phyloP scores from a whole-genome alignment of 1,140 invertebrate genomes.

The Drosophila sulfurigaster region DNA sequence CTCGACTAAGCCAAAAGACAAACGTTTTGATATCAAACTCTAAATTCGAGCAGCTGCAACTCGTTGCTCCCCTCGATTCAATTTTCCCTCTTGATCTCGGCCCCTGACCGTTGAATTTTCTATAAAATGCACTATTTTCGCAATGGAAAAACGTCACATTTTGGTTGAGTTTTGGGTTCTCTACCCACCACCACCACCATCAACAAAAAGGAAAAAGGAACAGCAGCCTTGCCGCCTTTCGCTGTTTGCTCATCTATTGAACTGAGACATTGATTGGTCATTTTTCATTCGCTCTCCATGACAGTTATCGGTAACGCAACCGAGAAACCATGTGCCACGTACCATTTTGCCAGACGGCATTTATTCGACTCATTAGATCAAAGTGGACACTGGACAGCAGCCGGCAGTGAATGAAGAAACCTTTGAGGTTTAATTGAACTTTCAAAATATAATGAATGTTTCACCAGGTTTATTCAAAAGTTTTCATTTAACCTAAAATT shows the following conservation, averaged over 20 bases:
- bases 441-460: not conserved
- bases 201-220: not conserved
- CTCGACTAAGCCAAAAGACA: constrained; percentile 31
- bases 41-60: constrained; percentile 76
- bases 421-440: not conserved
- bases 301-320: constrained; percentile 69
- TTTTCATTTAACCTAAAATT: not conserved
- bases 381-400: constrained; percentile 51
- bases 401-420: not conserved
- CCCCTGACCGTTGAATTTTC: constrained; percentile 33
- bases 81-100: not conserved
- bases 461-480: not conserved
- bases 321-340: constrained; percentile 41
- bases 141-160: constrained; percentile 72
- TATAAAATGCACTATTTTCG: constrained; percentile 75
- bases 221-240: constrained; percentile 50
- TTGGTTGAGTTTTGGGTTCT: constrained; percentile 53
- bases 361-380: constrained; percentile 75
- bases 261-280: constrained; percentile 82
- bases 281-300: constrained; percentile 75
- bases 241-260: constrained; percentile 62
- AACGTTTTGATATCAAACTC: constrained; percentile 40
- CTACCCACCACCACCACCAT: constrained; percentile 53
- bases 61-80: constrained; percentile 33
- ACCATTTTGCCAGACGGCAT: constrained; percentile 37